Conservation (phyloP, 2,888 invertebrate species). For the Leistus spinibarbis region DNA sequence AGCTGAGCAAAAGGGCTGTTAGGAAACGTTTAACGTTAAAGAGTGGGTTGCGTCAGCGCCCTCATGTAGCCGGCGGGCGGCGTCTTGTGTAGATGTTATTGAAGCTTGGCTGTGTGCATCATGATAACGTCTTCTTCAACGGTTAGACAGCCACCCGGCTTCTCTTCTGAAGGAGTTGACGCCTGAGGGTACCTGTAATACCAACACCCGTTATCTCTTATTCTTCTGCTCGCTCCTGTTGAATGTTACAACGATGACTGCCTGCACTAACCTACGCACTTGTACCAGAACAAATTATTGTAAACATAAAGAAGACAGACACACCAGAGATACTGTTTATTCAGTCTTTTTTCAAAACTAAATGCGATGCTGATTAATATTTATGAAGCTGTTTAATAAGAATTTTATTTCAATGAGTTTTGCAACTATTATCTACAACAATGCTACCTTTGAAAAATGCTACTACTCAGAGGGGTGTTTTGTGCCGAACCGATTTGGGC, state of each 20-base stretch:
- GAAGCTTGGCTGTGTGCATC: slow-evolving; percentile 13
- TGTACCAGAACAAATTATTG: too few species aligned
- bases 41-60: background rate
- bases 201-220: background rate
- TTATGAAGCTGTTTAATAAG: too few species aligned
- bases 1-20: slow-evolving; percentile 6
- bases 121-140: slow-evolving; percentile 23
- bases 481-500: too few species aligned
- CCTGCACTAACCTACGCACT: background rate
- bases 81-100: slow-evolving; percentile 14
- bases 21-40: slow-evolving; percentile 4
- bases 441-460: too few species aligned
- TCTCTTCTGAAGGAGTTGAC: background rate
- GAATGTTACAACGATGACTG: background rate
- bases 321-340: too few species aligned
- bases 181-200: background rate
- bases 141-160: background rate
- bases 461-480: too few species aligned
- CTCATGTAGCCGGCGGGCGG: background rate
- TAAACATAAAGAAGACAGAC: too few species aligned
- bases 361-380: background rate
- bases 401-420: too few species aligned
- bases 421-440: too few species aligned
- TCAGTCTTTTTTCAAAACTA: background rate
- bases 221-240: background rate